These are phyloP conservation scores for Monopterus albus DNA, from an alignment of 2,113 vertebrate genomes.

Conservation along the genomic window DNA sequence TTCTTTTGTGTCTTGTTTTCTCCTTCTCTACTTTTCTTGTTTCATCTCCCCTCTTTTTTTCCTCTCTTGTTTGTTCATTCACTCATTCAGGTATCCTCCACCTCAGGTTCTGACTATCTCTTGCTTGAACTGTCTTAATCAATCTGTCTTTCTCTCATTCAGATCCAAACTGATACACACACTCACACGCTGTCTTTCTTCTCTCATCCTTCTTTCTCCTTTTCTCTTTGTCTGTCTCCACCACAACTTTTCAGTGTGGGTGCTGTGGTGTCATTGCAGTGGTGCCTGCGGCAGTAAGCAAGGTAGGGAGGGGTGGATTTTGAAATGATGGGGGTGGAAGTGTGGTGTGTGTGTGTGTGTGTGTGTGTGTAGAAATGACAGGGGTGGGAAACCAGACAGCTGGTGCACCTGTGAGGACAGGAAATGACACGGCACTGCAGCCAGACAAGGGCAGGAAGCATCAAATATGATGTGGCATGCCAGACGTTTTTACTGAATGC, in stretches of 20 bases:
- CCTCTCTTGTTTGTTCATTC: conserved; percentile 11
- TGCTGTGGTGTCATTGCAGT: conserved; percentile 67
- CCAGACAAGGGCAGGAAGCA: conserved; percentile 70
- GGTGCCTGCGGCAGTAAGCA: conserved; percentile 66
- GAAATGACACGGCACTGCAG: conserved; percentile 68
- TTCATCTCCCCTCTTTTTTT: background rate
- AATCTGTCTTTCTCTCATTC: conserved; percentile 24
- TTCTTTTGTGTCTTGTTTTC: background rate
- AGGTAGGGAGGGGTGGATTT: conserved; percentile 54
- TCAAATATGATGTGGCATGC: conserved; percentile 62
- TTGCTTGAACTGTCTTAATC: conserved; percentile 31
- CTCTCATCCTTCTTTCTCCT: conserved; percentile 14
- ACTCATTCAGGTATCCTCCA: conserved; percentile 22
- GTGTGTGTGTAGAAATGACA: conserved; percentile 48
- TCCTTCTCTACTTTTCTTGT: background rate
- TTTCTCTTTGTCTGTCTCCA: conserved; percentile 16
- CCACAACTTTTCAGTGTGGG: conserved; percentile 45
- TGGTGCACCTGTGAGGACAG: conserved; percentile 75
- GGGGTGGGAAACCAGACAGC: conserved; percentile 62
- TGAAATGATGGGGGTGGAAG: conserved; percentile 55
- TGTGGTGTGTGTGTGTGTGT: conserved; percentile 23
- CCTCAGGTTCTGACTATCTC: conserved; percentile 27
- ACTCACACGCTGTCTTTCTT: conserved; percentile 1
- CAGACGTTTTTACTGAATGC: conserved; percentile 66
- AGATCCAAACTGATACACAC: conserved; percentile 21